phyloP scores from a whole-genome alignment of 2,797 vertebrate genomes.

The Pyrocephalus nanus region DNA sequence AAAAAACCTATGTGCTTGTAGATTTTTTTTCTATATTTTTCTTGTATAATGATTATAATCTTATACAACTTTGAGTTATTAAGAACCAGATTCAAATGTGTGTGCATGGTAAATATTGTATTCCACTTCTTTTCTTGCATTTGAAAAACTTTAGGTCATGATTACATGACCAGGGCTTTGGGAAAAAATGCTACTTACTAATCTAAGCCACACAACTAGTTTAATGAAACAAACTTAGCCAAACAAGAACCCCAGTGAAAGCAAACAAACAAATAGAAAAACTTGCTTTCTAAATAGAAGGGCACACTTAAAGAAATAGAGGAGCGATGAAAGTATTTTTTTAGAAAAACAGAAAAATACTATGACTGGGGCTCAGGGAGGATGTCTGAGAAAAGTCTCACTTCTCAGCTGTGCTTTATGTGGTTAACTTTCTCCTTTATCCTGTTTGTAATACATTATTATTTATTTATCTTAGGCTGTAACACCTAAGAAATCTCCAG shows the following conservation, averaged over 20 bases:
- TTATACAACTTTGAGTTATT: neutral
- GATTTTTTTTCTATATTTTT: neutral
- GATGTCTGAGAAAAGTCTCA: neutral
- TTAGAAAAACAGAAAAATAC: neutral
- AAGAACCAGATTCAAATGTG: neutral
- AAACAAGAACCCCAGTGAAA: neutral
- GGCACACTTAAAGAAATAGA: neutral
- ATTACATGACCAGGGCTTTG: neutral
- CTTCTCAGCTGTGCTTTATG: neutral
- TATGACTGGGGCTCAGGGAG: fast-evolving
- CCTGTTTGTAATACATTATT: neutral
- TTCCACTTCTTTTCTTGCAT: neutral
- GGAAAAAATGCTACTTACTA: neutral
- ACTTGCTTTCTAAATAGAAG: neutral
- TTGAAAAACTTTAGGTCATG: neutral
- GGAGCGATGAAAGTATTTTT: neutral
- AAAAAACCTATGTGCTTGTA: fast-evolving
- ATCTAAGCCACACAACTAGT: neutral
- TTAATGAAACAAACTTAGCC: neutral
- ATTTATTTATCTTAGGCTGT: neutral
- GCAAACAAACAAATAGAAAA: neutral
- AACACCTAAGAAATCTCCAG: neutral
- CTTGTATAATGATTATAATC: neutral
- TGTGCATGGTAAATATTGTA: neutral
- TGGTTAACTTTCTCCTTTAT: neutral